These are phyloP conservation scores for Sylvia borin DNA, from an alignment of 2,797 vertebrate genomes.

Conservation along the genomic window DNA sequence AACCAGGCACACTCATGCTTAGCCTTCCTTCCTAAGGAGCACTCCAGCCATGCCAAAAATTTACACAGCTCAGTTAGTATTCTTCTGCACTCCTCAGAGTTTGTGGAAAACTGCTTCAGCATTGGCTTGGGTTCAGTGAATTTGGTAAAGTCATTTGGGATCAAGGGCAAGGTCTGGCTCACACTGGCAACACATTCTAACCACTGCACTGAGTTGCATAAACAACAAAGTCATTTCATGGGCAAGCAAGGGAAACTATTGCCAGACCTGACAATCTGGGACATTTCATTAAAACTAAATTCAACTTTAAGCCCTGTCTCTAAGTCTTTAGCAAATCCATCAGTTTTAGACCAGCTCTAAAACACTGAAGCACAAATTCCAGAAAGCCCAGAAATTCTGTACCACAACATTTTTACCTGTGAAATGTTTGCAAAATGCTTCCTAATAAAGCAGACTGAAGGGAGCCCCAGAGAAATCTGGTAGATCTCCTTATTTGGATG, in stretches of 20 bases:
- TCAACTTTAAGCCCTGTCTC: neutral
- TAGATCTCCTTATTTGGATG: neutral
- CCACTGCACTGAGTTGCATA: neutral
- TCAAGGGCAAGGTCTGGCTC: neutral
- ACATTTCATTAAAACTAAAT: neutral
- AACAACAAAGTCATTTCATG: rapidly evolving
- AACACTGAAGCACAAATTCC: neutral
- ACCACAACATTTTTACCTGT: neutral
- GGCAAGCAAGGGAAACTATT: neutral
- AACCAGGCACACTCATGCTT: neutral
- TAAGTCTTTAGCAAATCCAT: neutral
- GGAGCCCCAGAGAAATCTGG: neutral
- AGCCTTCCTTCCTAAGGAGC: neutral
- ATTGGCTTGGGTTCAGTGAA: neutral
- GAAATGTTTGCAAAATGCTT: neutral
- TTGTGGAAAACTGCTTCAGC: neutral
- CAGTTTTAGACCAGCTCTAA: neutral
- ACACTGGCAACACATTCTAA: neutral
- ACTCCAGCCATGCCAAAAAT: neutral
- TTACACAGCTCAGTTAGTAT: neutral
- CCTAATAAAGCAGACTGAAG: neutral
- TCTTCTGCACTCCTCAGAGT: neutral
- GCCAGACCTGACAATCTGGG: neutral
- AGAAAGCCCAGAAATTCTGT: neutral
- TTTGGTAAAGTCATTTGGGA: neutral